phyloP scores from a whole-genome alignment of 1,140 invertebrate genomes.

The Eciton burchellii region DNA sequence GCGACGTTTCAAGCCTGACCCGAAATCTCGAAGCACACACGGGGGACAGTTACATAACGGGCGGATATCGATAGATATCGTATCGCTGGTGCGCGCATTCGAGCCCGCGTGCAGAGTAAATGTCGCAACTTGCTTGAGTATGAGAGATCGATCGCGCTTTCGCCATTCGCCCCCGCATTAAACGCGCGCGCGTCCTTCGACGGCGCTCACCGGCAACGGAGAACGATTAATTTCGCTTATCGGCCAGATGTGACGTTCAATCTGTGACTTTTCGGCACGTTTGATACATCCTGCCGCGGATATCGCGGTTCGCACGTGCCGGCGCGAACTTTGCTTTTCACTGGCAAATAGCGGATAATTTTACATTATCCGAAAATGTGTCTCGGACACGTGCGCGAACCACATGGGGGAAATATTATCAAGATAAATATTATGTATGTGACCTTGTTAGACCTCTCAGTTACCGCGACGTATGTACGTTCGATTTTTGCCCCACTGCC shows the following conservation, averaged over 20 bases:
- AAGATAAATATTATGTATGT: no score
- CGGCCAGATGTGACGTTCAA: slow-evolving; percentile 5
- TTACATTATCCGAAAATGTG: neutral
- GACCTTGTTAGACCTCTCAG: no score
- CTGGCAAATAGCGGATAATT: neutral
- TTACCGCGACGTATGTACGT: no score
- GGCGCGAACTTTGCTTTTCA: neutral
- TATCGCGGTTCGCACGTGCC: neutral
- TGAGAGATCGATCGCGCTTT: slow-evolving; percentile 27
- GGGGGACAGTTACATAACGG: neutral
- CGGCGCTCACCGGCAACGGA: neutral
- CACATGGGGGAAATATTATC: no score
- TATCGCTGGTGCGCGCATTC: neutral
- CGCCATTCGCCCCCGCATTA: neutral
- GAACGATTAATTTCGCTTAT: slow-evolving; percentile 35
- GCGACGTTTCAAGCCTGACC: slow-evolving; percentile 1
- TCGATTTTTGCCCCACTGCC: no score
- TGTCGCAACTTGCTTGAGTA: neutral
- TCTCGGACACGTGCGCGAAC: no score
- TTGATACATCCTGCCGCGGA: neutral
- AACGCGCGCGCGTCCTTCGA: slow-evolving; percentile 18
- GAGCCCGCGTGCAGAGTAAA: neutral
- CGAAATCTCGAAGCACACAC: neutral
- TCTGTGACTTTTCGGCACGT: neutral
- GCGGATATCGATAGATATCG: slow-evolving; percentile 6